Evolutionary conservation across 2,113 vertebrate genomes (phyloP).

Genomic region (Bombycilla garrulus): DNA sequence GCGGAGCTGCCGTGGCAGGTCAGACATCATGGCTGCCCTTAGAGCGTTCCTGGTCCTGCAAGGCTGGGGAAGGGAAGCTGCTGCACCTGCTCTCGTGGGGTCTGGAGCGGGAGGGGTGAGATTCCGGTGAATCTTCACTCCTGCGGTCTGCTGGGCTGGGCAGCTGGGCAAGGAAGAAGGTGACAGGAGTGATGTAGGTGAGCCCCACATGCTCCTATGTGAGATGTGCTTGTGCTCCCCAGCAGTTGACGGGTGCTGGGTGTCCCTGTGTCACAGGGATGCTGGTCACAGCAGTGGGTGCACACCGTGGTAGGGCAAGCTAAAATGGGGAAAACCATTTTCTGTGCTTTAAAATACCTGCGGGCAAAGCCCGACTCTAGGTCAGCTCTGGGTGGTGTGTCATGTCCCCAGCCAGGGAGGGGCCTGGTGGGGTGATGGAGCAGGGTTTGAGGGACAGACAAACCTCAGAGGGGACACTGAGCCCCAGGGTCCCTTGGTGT

Average conservation of each 20-base stretch:
- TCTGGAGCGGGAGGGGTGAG: accelerated
- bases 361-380: background rate
- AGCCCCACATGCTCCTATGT: accelerated
- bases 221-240: background rate
- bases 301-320: accelerated
- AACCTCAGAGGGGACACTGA: background rate
- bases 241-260: accelerated
- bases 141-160: background rate
- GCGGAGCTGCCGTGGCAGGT: background rate
- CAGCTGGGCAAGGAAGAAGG: no score
- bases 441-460: background rate
- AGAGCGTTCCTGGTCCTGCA: background rate
- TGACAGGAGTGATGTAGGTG: background rate
- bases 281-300: background rate
- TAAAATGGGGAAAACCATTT: background rate
- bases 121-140: accelerated
- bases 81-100: accelerated
- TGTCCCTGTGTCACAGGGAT: background rate
- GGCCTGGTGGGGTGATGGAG: background rate
- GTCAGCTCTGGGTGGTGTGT: background rate
- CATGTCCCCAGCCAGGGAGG: accelerated
- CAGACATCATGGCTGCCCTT: background rate
- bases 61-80: background rate
- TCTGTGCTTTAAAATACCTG: background rate
- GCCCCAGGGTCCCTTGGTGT: background rate